Evolutionary conservation across 1,140 invertebrate genomes (phyloP), one percentile per base, ranked within the genome.

Genomic region (Matsumurasca onukii): DNA sequence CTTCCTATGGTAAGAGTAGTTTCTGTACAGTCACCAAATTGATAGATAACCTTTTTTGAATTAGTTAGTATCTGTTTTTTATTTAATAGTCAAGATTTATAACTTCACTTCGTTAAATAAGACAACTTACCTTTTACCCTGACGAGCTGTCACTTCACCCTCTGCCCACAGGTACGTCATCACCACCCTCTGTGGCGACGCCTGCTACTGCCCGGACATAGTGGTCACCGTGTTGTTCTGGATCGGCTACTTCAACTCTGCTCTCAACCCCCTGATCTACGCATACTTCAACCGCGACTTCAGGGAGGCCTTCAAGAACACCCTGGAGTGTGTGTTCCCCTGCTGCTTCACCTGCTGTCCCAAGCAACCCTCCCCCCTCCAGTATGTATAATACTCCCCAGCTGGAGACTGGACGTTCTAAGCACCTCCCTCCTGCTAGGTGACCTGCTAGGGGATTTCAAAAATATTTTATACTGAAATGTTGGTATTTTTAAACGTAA

Each of bases 251-350:
- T 94, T 97, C 83, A 98, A 98, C 81, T 98, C 95, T n/a, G 94
- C 94, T 29, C 85, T 98, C 27, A 98, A 98, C 81, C 96, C n/a
- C n/a, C n/a, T n/a, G n/a, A n/a, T n/a, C n/a, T n/a, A n/a, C n/a
- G n/a, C n/a, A n/a, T n/a, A n/a, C 95, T 99, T 98, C 84, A 98
- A 99, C 81, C 86, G 95, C 27, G 97, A 99, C 80, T 99, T 99
- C 81, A 86, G 96, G 78, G 92, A 95, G 78, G 96, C 97, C 25
- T 98, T 98, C 81, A 95, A 94, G 79, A 93, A 97, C 78, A 97
- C 94, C 22, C 82, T 97, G 64, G 88, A 91, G 77, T 93, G 91
- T 78, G 88, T 90, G 2, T 85, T 94, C 71, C 90, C 90, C 30
- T 92, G 90, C 75, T 89, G 84, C 76, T 84, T 87, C 80, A 83